phyloP scores from a whole-genome alignment of 2,888 invertebrate genomes.

The Calliopum simillimum region DNA sequence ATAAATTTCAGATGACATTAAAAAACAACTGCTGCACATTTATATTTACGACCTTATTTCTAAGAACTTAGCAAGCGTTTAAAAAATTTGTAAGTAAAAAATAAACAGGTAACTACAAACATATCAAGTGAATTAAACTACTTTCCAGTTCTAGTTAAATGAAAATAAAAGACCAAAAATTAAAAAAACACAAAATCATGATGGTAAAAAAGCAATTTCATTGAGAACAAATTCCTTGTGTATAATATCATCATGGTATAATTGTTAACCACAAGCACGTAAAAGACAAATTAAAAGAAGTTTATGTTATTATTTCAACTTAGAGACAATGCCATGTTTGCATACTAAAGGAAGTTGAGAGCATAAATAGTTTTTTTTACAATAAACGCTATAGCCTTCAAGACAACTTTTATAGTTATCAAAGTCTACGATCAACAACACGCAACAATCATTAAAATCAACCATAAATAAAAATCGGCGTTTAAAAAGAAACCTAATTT shows the following conservation, averaged over 20 bases:
- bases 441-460: slow-evolving; percentile 18
- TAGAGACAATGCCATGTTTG: neutral
- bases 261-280: slow-evolving; percentile 49
- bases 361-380: too few species aligned
- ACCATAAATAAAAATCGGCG: slow-evolving; percentile 24
- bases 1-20: neutral
- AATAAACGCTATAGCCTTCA: too few species aligned
- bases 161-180: neutral
- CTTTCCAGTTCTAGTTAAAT: slow-evolving; percentile 10
- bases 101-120: neutral
- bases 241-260: neutral
- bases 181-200: neutral
- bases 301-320: neutral
- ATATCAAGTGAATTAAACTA: neutral
- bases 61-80: neutral
- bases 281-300: slow-evolving; percentile 46
- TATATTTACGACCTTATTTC: neutral
- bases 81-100: neutral
- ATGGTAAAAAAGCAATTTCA: neutral
- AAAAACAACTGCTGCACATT: slow-evolving; percentile 11
- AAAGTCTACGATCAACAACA: slow-evolving; percentile 25
- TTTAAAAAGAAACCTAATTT: neutral
- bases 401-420: too few species aligned
- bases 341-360: neutral
- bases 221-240: neutral